Evolutionary conservation across 2,888 invertebrate species (phyloP), one percentile per base, ranked within the genome.

Genomic region (Sphecodes monilicornis): DNA sequence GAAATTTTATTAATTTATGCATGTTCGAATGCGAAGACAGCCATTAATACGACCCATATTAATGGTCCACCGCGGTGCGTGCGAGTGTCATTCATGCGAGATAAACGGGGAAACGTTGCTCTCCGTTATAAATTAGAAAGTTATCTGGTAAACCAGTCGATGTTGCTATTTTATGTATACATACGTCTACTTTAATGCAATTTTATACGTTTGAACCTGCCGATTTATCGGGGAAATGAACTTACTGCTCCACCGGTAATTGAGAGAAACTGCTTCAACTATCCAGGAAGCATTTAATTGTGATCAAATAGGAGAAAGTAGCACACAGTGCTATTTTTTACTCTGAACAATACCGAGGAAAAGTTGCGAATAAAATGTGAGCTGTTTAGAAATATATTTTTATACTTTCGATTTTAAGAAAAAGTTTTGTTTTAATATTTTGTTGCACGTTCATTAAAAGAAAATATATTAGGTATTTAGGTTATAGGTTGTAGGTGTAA

Each of bases 61-160:
- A 77, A 70, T 70, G 39, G 13, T 26, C 22, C 46, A 16, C 36
- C 29, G 60, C 5, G 29, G 29, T 16, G 60, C 1, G 60, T 29
- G 60, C 60, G 36, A 69, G 76, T 73, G 60, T 69, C 70, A 54
- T 60, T 72, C 60, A 13, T 26, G 50, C 74, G 18, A 41, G n/a
- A 64, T 75, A 46, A 74, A 84, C n/a, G 70, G 36, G 29, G 22
- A 29, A 75, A 41, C 36, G 54, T 74, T 50, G 73, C 46, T 64
- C 74, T 13, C 77, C n/a, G 68, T 75, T 82, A 75, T 76, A 72
- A 82, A 84, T 78, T 84, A 76, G 82, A 77, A 84, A 78, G 76
- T 74, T 82, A 71, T 29, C 36, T 46, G 39, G 64, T 18, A 26
- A 29, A 10, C 68, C 46, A 76, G 68, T 32, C 36, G 46, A 22